Base-by-base conservation (phyloP, 2,113 vertebrate genomes). In the Triplophysa dalaica region DNA sequence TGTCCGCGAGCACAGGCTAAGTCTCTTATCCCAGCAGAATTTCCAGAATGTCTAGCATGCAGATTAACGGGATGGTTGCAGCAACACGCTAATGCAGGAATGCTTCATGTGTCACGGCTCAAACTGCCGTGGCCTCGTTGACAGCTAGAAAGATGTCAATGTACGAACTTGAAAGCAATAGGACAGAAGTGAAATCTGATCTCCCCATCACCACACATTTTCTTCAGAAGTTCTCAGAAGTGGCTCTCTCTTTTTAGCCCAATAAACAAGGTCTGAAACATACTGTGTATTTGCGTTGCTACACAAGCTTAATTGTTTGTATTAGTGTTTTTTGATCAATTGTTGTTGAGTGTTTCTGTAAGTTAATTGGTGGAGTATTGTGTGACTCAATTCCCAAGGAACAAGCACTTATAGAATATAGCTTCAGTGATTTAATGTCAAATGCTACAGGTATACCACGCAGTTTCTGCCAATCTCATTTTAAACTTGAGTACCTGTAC, bases 11-110 rank as follows among this genome's bases (percentile, higher is more conserved):
- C 78, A 13, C 50, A 22, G 38, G 70, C 45, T 75, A 79, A 84
- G 26, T 0, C 1, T 26, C 75, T 5, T 80, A 85, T 85, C 78
- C 74, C 75, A n/a, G 11, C 66, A 87, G 75, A 85, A 88, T 83
- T 72, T 81, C 54, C 65, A 75, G 74, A 75, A 88, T 89, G 84
- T 81, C n/a, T 85, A 81, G 86, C 68, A 86, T 85, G 85, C 68
- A 70, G 76, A 81, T 81, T 85, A 77, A 50, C 74, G 4, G 74
- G 43, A 65, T 77, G 21, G 19, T 45, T 65, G 24, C 62, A 19
- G 48, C 29, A 14, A 65, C 19, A n/a, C n/a, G 11, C 43, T 43
- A 3, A 60, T 29, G 10, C 45, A 43, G 68, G 48, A 78, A 70
- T 67, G 66, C 56, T 38, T 41, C 54, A 38, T 43, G 17, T 19